Percentiles rank a stretch among this genome's conserved stretches.
These are phyloP conservation scores for Bucorvus abyssinicus DNA, from an alignment of 2,797 vertebrate species.

Conservation along the genomic window DNA sequence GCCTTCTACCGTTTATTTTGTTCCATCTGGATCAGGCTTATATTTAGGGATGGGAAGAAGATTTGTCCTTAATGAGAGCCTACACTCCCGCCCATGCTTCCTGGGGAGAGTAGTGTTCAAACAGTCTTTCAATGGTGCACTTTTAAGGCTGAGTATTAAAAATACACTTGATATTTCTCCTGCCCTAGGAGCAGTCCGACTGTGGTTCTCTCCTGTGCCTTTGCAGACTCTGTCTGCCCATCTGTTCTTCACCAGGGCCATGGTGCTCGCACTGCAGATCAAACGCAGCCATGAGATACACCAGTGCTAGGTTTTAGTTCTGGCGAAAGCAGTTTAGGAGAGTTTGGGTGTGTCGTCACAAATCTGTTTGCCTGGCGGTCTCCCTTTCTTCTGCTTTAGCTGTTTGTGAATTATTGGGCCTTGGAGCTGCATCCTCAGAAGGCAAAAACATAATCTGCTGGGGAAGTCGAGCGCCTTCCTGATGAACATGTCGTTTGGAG, in stretches of 20 bases:
- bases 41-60: conserved; percentile 49
- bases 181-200: not conserved
- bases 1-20: conserved; percentile 16
- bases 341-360: not conserved
- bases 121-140: not conserved
- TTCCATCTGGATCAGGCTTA: conserved; percentile 32
- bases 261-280: not conserved
- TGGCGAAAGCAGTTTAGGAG: not conserved
- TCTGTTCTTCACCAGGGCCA: not conserved
- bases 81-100: conserved; percentile 24
- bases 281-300: not conserved
- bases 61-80: conserved; percentile 59
- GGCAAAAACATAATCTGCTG: not conserved
- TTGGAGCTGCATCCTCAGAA: not conserved
- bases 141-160: conserved; percentile 29
- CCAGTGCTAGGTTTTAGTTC: not conserved
- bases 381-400: not conserved
- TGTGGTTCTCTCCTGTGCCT: rapidly evolving
- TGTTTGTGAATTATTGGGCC: not conserved
- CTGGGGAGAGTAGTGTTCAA: conserved; percentile 22
- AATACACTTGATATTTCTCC: not conserved
- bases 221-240: not conserved
- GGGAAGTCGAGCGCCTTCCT: not conserved
- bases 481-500: not conserved
- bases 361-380: rapidly evolving